Evolutionary conservation across 2,113 vertebrate species (phyloP), one percentile per base, ranked within the genome.

Genomic region (Regulus satrapa): DNA sequence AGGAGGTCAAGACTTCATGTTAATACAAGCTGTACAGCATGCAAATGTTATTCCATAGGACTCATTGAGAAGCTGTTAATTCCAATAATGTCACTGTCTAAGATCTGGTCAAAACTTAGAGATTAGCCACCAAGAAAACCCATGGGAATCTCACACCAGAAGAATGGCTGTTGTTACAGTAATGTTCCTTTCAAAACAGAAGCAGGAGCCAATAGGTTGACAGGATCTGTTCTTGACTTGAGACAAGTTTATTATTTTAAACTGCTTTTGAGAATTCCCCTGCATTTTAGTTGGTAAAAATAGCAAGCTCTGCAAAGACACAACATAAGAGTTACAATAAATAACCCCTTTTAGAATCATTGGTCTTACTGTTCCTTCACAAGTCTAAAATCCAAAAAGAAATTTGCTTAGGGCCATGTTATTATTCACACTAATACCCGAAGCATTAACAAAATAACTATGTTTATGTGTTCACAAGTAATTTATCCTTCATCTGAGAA

Each of bases 221-320:
- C 9, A 8, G 63, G 48, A 88, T 88, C 87, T 93, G 82, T 77
- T 96, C 92, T 80, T 90, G 62, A 93, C 81, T 90, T 80, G 74
- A 77, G 63, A 88, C 43, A 93, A 96, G 94, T 86, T 96, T 96
- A 84, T 96, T 96, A 95, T 96, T 95, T 90, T 85, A 95, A 96
- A 83, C 61, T 73, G 40, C 68, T 93, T 96, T 94, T 80, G 75
- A 95, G 72, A 96, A 71, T 86, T 93, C 67, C 75, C 73, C 55
- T 74, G 25, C 10, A 2, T 80, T 96, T 95, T 41, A 51, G 34
- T 59, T 74, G 36, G 85, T 94, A 96, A 95, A 96, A 95, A 96
- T 86, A 94, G 90, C 75, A 80, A 88, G 64, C 56, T 63, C 72
- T 92, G 72, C 63, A 89, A 94, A 96, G 88, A 93, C 85, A 90